Conservation (phyloP, 2,797 vertebrate species). For the Sebastes baramenuke region DNA sequence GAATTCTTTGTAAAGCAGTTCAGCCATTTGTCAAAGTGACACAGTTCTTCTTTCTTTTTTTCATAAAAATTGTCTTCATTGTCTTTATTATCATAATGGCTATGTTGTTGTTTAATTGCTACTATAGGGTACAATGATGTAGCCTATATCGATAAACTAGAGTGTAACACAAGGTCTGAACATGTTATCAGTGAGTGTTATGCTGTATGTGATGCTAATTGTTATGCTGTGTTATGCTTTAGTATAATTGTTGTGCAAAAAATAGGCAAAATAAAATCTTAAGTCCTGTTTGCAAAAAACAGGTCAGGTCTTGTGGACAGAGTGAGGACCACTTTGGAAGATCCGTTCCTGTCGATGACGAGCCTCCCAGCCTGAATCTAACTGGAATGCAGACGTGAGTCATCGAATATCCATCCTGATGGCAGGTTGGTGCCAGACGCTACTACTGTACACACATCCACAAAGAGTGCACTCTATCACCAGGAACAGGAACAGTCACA, state of each 20-base stretch:
- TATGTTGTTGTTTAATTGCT: too few relatives aligned
- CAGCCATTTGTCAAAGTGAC: not conserved
- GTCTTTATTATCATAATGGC: too few relatives aligned
- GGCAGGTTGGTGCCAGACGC: not conserved
- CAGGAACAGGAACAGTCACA: not conserved
- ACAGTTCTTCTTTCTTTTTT: not conserved
- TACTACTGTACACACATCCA: not conserved
- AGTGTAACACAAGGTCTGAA: too few relatives aligned
- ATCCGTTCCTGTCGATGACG: not conserved
- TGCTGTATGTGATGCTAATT: too few relatives aligned
- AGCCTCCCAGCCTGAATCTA: not conserved
- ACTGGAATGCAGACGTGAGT: not conserved
- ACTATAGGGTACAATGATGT: too few relatives aligned
- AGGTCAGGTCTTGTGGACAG: not conserved
- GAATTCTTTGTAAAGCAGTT: not conserved
- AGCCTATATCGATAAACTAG: too few relatives aligned
- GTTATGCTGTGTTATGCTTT: too few relatives aligned
- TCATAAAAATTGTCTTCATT: too few relatives aligned
- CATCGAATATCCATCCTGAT: not conserved
- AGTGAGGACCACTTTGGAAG: not conserved
- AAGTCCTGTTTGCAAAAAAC: not conserved
- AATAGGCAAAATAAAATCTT: not conserved
- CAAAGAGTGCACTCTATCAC: not conserved
- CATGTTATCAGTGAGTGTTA: too few relatives aligned
- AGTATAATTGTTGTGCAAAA: too few relatives aligned